phyloP scores from a whole-genome alignment of 2,113 vertebrate species.

The Neotragus pygmaeus region DNA sequence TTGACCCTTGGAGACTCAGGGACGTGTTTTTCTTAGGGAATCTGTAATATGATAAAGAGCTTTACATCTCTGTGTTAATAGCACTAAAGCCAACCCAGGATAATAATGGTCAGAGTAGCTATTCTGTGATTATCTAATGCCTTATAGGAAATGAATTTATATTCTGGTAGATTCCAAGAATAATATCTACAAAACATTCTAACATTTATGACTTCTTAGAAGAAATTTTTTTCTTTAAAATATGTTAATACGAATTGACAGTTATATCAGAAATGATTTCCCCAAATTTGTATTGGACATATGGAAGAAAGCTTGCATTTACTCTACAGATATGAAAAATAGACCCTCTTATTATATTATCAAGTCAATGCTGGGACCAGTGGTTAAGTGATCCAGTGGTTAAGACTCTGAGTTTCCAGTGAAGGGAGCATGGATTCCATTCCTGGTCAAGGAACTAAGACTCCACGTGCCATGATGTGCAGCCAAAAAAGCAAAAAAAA shows the following conservation, averaged over 20 bases:
- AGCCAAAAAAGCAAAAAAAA: not conserved
- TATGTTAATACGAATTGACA: not conserved
- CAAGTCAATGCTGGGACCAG: not conserved
- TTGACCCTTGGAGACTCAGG: constrained; percentile 31
- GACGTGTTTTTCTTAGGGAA: constrained; percentile 6
- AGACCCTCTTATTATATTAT: not conserved
- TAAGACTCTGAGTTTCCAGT: not conserved
- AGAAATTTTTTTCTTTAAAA: not conserved
- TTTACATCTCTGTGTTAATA: constrained; percentile 63
- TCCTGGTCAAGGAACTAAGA: not conserved
- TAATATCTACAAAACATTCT: not conserved
- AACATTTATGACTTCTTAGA: not conserved
- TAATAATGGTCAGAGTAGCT: constrained; percentile 42
- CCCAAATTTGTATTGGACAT: not conserved
- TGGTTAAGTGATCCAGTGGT: not conserved
- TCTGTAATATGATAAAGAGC: constrained; percentile 55
- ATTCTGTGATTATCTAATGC: not conserved
- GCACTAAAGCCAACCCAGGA: constrained; percentile 53
- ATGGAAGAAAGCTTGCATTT: not conserved
- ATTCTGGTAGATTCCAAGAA: constrained; percentile 27
- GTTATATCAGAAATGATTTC: not conserved
- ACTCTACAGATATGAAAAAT: not conserved
- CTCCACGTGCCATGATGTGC: not conserved
- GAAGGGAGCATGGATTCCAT: not conserved
- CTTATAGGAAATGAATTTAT: constrained; percentile 40